Evolutionary conservation across 2,113 vertebrate species (phyloP).

Genomic region (Anolis carolinensis): DNA sequence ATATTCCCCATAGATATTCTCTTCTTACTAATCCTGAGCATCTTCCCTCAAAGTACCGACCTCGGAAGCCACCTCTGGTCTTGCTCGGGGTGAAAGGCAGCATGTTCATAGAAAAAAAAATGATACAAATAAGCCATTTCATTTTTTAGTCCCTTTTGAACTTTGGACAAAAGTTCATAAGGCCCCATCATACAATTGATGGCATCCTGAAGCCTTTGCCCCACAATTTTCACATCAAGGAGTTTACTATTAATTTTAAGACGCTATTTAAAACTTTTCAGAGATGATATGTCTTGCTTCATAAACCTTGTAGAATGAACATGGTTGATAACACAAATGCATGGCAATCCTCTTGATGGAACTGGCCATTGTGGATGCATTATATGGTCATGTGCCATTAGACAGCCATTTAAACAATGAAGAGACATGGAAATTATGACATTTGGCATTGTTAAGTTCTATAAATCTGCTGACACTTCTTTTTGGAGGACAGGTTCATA

Average conservation of each 20-base stretch:
- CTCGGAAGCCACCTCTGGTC: no score
- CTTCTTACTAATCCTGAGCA: not conserved
- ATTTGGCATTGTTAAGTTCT: slow-evolving; percentile 45
- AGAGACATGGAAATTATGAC: slow-evolving; percentile 64
- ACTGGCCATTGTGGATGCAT: slow-evolving; percentile 47
- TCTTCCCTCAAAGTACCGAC: not conserved
- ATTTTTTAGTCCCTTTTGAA: not conserved
- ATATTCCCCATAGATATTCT: not conserved
- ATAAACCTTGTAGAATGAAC: slow-evolving; percentile 69
- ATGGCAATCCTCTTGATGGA: slow-evolving; percentile 40
- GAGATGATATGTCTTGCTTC: slow-evolving; percentile 66
- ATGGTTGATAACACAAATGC: slow-evolving; percentile 58
- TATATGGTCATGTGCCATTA: slow-evolving; percentile 65
- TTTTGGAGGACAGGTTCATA: slow-evolving; percentile 49
- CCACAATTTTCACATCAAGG: slow-evolving; percentile 44
- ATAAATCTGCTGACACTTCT: slow-evolving; percentile 59
- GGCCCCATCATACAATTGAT: not conserved
- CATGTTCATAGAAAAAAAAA: no score
- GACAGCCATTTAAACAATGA: slow-evolving; percentile 65
- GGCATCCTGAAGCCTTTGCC: slow-evolving; percentile 13
- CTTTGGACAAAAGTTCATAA: fast-evolving
- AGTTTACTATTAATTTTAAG: slow-evolving; percentile 57
- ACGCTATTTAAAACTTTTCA: slow-evolving; percentile 65
- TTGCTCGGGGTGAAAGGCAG: no score
- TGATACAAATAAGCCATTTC: not conserved